Base-by-base conservation (phyloP, 1,140 invertebrate species). In the Brevipalpus yothersi region DNA sequence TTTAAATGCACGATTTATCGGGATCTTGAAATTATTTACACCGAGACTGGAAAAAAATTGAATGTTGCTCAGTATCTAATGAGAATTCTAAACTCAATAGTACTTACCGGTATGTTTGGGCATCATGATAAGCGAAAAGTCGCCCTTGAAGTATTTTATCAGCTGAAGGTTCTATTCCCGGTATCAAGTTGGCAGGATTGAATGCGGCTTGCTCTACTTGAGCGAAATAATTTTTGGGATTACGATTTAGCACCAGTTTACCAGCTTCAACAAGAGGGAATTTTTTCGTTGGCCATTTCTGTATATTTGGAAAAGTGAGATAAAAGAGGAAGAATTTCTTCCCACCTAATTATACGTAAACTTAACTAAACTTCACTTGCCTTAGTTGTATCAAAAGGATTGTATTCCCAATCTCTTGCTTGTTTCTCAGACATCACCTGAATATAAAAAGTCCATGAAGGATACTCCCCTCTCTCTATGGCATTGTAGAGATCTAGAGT, bases 191-290 rank as follows among this genome's bases (percentile, higher is more conserved):
- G 23, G 86, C 80, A 0, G 92, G 92, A 67, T 81, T 82, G 71
- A 95, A 97, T 4, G 91, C 90, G 56, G 87, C 73, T 74, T 98
- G 93, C 71, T 98, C 94, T 7, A 97, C 72, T 63, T 79, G 86
- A 49, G 86, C 79, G 70, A 92, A 93, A 72, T 92, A 93, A 69
- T 95, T 96, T 61, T 79, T 80, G 1, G 91, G 86, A 70, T 93
- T 93, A 53, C 80, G 75, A 70, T 94, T 81, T 41, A 98, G 75
- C 0, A 88, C 82, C 64, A 98, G 69, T 72, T 83, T 83, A 1
- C 94, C 94, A 2, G 95, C 90, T 5, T 80, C 81, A 57, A 91
- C 90, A 53, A 96, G 73, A 13, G 93, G 93, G 69, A 75, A 95
- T 15, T 94, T 83, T 21, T 73, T 71, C 58, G 95, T 91, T 13